These are phyloP conservation scores for Fulmarus glacialis DNA, from an alignment of 2,113 vertebrate species.

Conservation along the genomic window DNA sequence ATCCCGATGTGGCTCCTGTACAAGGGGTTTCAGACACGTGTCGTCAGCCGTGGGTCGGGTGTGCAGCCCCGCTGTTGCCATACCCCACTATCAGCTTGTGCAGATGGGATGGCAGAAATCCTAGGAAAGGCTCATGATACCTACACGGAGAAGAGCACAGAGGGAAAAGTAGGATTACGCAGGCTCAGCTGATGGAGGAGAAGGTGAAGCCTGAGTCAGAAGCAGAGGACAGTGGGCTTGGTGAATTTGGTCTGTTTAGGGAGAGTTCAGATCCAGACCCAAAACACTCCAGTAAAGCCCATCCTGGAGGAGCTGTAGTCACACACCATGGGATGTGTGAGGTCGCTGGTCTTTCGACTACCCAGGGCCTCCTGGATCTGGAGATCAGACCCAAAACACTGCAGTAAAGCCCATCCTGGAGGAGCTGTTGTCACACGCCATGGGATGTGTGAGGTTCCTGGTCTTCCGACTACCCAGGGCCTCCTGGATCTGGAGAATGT, in stretches of 20 bases:
- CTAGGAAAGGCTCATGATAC: not conserved
- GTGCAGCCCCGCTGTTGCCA: not conserved
- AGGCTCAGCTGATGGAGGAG: not conserved
- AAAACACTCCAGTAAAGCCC: not conserved
- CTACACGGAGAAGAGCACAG: not conserved
- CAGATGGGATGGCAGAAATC: not conserved
- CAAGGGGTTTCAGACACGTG: fast-evolving
- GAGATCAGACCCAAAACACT: not conserved
- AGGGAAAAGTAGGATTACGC: not conserved
- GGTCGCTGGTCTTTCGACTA: not conserved
- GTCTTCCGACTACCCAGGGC: not conserved
- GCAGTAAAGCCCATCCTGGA: not conserved
- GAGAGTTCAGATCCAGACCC: not conserved
- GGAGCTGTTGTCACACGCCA: not conserved
- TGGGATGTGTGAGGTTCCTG: not conserved
- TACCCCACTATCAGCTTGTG: not conserved
- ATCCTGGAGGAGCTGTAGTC: not conserved
- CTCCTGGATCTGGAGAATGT: not conserved
- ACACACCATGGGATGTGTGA: not conserved
- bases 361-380: not conserved
- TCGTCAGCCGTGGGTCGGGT: fast-evolving
- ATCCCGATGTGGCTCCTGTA: fast-evolving
- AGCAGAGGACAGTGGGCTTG: not conserved
- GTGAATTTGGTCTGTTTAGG: not conserved
- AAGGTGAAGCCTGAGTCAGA: not conserved